These are phyloP conservation scores for Parotia lawesii DNA, from an alignment of 2,113 vertebrate species.

Conservation along the genomic window DNA sequence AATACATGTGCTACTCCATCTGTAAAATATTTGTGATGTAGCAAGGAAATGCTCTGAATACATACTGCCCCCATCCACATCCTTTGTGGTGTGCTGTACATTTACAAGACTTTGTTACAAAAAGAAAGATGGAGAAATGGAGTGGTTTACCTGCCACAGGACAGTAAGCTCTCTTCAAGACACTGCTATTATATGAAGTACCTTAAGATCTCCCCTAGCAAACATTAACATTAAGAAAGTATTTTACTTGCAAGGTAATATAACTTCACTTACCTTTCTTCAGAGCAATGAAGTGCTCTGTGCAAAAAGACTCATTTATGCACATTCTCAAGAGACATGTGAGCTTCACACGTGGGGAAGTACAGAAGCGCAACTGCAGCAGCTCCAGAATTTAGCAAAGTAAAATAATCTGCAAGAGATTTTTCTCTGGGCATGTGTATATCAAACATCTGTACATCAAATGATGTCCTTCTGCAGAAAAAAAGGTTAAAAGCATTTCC, in stretches of 20 bases:
- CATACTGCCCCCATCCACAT: not conserved
- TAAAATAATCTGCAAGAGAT: not conserved
- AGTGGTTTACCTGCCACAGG: not conserved
- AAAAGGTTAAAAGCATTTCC: not conserved
- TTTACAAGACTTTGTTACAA: not conserved
- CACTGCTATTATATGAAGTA: not conserved
- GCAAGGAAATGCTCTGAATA: not conserved
- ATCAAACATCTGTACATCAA: not conserved
- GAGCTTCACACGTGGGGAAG: not conserved
- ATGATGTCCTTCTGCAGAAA: not conserved
- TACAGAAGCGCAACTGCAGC: not conserved
- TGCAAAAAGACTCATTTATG: not conserved
- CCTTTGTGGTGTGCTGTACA: not conserved
- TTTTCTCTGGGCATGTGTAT: not conserved
- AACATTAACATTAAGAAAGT: not conserved
- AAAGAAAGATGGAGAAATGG: not conserved
- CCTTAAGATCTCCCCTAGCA: not conserved
- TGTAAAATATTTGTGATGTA: not conserved
- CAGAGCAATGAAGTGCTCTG: not conserved
- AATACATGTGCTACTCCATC: not conserved
- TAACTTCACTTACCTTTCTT: not conserved
- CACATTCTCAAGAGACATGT: not conserved
- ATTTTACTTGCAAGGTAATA: not conserved
- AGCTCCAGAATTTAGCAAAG: not conserved
- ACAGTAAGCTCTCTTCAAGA: not conserved